Evolutionary conservation across 2,888 invertebrate genomes (phyloP).

Genomic region (Electrophaes corylata): DNA sequence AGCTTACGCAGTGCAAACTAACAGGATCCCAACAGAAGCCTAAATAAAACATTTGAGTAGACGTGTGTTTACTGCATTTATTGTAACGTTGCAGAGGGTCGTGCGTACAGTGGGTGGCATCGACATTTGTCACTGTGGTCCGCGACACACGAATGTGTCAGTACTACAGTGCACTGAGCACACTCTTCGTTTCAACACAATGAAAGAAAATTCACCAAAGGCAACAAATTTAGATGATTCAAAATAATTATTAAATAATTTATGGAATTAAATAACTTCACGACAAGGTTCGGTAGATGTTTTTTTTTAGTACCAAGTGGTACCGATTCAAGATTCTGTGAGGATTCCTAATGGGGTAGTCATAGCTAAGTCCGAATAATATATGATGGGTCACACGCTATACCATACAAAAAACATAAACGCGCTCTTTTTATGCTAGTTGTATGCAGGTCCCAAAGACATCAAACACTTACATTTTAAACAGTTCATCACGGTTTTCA

Average conservation of each 20-base stretch:
- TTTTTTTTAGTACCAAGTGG: no score
- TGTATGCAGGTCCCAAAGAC: neutral
- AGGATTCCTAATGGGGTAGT: no score
- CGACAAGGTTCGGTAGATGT: no score
- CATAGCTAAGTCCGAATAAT: no score
- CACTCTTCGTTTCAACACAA: no score
- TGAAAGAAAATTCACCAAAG: no score
- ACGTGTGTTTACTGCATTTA: constrained; percentile 68
- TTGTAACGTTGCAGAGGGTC: constrained; percentile 60
- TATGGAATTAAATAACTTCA: no score
- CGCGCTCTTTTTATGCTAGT: constrained; percentile 6
- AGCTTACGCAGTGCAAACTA: neutral
- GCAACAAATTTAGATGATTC: no score
- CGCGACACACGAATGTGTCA: constrained; percentile 39
- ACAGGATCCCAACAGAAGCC: constrained; percentile 8
- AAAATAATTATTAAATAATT: no score
- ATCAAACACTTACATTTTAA: no score
- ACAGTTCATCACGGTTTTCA: neutral
- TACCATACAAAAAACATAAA: constrained; percentile 20
- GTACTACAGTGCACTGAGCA: neutral
- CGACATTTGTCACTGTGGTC: constrained; percentile 72
- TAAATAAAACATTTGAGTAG: constrained; percentile 38
- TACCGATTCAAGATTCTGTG: no score
- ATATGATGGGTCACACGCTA: neutral
- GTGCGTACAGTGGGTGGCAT: constrained; percentile 78